Evolutionary conservation across 1,140 invertebrate genomes (phyloP), one percentile per base, ranked within the genome.

Genomic region (Tetragonula clypearis): DNA sequence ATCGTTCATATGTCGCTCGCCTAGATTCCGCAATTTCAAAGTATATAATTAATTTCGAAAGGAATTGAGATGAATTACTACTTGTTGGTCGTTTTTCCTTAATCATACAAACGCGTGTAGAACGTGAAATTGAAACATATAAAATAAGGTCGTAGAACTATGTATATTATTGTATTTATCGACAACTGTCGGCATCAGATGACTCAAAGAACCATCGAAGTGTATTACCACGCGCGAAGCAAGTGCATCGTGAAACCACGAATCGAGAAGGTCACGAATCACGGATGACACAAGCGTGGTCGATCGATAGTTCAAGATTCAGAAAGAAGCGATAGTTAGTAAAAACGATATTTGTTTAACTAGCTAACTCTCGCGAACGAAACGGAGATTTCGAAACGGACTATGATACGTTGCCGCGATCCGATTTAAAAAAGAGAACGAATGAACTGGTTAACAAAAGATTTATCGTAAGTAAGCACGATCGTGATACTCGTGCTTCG

Each of bases 401-500:
- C 23, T n/a, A 55, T 65, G 49, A n/a, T 30, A 30, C n/a, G 49
- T 11, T 8, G 72, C 2, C 0, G 12, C 41, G 72, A 55, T 8
- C 21, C 49, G 26, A 49, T 65, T 72, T 1, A 41, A 5, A 26
- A 30, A 19, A 41, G 19, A 49, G 15, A 58, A 56, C 26, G 12
- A 58, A 56, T 41, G 9, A 49, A 23, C 2, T 12, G 0, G 8
- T 21, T 41, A 41, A 14, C 2, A 11, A 17, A 58, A 62, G 73
- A 58, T 14, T 9, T 12, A 26, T 8, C n/a, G 5, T 15, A 9
- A 41, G 17, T 55, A 76, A 82, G 66, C 21, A 58, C 81, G 75
- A 66, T 83, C 82, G 71, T 21, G 82, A 55, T 84, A 62, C 9
- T 41, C 15, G 6, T 78, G 75, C 17, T 78, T 66, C 41, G 55